These are phyloP conservation scores for Pluvianellus socialis DNA, from an alignment of 2,113 vertebrate genomes.

Conservation along the genomic window DNA sequence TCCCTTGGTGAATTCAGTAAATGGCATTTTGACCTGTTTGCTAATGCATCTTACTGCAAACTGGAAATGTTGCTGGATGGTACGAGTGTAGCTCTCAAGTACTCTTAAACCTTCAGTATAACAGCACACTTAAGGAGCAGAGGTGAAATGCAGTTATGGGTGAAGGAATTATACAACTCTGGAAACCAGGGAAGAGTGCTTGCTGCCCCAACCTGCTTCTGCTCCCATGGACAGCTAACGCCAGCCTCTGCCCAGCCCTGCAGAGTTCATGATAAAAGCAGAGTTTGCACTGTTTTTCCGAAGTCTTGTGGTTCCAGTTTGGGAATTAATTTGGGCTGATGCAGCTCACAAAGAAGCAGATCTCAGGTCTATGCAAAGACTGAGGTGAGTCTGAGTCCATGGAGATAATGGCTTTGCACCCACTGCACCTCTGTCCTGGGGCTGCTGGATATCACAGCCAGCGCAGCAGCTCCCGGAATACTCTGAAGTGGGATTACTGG, in stretches of 20 bases:
- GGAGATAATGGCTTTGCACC: accelerated
- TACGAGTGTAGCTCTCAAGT: background rate
- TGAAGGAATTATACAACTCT: background rate
- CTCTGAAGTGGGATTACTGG: background rate
- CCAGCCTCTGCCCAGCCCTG: background rate
- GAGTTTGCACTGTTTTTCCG: background rate
- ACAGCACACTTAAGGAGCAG: background rate
- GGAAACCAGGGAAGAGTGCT: background rate
- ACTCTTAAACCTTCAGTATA: background rate
- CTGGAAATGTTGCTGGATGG: background rate
- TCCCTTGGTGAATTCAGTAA: background rate
- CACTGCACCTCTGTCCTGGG: background rate
- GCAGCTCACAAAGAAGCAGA: background rate
- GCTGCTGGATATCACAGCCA: background rate
- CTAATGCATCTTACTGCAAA: background rate
- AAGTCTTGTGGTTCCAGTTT: background rate
- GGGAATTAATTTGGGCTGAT: background rate
- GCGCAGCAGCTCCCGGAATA: background rate
- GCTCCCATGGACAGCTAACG: accelerated
- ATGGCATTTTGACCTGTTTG: background rate
- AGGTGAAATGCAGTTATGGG: background rate
- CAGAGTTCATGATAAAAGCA: background rate
- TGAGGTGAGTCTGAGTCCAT: background rate
- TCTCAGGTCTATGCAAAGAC: background rate
- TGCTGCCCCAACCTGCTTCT: background rate